Conservation (phyloP, 2,888 invertebrate genomes). For the Coleophora deauratella region DNA sequence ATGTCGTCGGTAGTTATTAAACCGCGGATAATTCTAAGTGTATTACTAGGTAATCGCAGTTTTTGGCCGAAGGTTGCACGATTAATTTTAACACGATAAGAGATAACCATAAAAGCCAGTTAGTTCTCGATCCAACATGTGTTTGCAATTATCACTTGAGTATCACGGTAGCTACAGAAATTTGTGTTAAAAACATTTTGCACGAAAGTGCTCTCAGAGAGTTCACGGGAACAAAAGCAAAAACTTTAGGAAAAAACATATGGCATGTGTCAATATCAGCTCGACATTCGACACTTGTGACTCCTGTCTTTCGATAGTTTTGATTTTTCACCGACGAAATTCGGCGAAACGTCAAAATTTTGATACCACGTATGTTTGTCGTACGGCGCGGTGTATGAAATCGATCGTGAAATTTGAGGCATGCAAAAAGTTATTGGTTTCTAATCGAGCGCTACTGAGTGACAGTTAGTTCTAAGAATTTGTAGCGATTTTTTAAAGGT, state of each 20-base stretch:
- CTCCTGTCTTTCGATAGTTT: conserved; percentile 41
- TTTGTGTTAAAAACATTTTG: conserved; percentile 18
- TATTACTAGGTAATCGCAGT: no score
- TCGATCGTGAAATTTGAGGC: conserved; percentile 46
- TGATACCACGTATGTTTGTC: conserved; percentile 27
- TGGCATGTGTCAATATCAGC: conserved; percentile 41
- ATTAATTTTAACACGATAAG: no score
- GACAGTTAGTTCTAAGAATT: no score
- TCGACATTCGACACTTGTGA: conserved; percentile 45
- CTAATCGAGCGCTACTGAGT: conserved; percentile 8
- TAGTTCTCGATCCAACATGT: no score
- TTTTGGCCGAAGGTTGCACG: no score
- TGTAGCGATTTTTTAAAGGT: no score
- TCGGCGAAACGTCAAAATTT: conserved; percentile 48
- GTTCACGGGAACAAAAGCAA: conserved; percentile 38
- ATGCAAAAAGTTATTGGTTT: conserved; percentile 22
- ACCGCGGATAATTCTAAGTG: no score
- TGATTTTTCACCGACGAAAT: conserved; percentile 35
- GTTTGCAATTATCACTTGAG: conserved; percentile 12
- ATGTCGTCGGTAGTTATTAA: no score
- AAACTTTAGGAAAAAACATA: conserved; percentile 27
- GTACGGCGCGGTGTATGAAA: conserved; percentile 28
- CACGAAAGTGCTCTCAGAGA: conserved; percentile 12
- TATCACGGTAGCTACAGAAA: conserved; percentile 37
- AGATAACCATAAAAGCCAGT: no score